Evolutionary conservation across 2,797 vertebrate genomes (phyloP).

Genomic region (Sorex maritimensis): DNA sequence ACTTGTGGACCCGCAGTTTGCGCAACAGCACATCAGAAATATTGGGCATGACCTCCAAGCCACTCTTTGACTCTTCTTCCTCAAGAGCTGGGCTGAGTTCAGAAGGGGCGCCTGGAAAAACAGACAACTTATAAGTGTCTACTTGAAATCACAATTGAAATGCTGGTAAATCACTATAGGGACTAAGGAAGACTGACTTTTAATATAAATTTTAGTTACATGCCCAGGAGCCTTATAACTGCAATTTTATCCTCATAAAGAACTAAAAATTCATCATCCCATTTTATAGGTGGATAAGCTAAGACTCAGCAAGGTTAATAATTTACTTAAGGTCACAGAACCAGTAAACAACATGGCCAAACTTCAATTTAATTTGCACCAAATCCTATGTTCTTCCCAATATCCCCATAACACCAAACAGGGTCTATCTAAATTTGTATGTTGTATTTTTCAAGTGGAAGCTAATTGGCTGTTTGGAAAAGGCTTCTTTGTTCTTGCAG

Average conservation of each 20-base stretch:
- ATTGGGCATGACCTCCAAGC: constrained; percentile 96
- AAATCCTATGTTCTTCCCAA: constrained; percentile 47
- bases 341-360: not conserved
- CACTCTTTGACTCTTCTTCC: constrained; percentile 93
- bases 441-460: constrained; percentile 48
- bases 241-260: constrained; percentile 27
- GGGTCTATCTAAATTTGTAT: not conserved
- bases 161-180: not conserved
- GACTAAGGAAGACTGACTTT: constrained; percentile 31
- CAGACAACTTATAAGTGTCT: constrained; percentile 12
- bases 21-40: constrained; percentile 97
- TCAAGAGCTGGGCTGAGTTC: constrained; percentile 87
- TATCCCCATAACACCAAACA: not conserved
- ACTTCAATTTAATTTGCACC: not conserved
- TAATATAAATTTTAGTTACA: not conserved
- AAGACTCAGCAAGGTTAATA: constrained; percentile 36
- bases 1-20: constrained; percentile 96
- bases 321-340: constrained; percentile 7
- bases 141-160: constrained; percentile 20
- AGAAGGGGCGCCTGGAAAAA: constrained; percentile 90
- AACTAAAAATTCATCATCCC: constrained; percentile 39
- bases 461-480: constrained; percentile 27
- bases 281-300: constrained; percentile 38
- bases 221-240: constrained; percentile 8
- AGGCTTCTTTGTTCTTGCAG: constrained; percentile 36